phyloP scores from a whole-genome alignment of 2,888 invertebrate genomes.

The Agrotis puta region DNA sequence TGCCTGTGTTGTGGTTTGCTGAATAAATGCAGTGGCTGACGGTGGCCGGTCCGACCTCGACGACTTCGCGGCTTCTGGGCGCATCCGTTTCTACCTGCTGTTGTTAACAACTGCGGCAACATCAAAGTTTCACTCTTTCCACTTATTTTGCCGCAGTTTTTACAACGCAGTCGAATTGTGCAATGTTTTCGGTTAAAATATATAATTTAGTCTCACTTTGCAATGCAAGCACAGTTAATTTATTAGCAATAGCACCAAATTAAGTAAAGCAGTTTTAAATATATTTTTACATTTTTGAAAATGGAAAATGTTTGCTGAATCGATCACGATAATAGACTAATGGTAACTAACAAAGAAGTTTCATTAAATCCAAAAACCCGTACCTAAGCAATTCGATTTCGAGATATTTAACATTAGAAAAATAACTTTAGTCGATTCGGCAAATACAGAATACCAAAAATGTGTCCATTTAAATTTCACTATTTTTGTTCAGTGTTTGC shows the following conservation, averaged over 20 bases:
- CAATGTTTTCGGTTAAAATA: slow-evolving; percentile 47
- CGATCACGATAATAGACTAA: slow-evolving; percentile 26
- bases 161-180: slow-evolving; percentile 42
- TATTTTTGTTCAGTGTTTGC: slow-evolving; percentile 59
- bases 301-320: slow-evolving; percentile 56
- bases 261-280: slow-evolving; percentile 30
- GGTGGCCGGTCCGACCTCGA: slow-evolving; percentile 76
- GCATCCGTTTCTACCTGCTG: slow-evolving; percentile 81
- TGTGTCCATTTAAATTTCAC: slow-evolving; percentile 39
- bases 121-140: neutral
- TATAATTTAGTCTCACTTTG: slow-evolving; percentile 56
- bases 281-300: slow-evolving; percentile 17
- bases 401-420: neutral
- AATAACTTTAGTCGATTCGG: slow-evolving; percentile 43
- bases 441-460: slow-evolving; percentile 45
- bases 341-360: no score
- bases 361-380: no score
- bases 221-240: slow-evolving; percentile 60
- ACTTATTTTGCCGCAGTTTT: slow-evolving; percentile 51
- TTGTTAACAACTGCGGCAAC: slow-evolving; percentile 46
- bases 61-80: slow-evolving; percentile 82
- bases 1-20: slow-evolving; percentile 49
- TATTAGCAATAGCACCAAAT: slow-evolving; percentile 61
- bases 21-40: slow-evolving; percentile 78
- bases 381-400: neutral